Evolutionary conservation across 2,113 vertebrate species (phyloP), one percentile per base, ranked within the genome.

Genomic region (Salvelinus fontinalis): DNA sequence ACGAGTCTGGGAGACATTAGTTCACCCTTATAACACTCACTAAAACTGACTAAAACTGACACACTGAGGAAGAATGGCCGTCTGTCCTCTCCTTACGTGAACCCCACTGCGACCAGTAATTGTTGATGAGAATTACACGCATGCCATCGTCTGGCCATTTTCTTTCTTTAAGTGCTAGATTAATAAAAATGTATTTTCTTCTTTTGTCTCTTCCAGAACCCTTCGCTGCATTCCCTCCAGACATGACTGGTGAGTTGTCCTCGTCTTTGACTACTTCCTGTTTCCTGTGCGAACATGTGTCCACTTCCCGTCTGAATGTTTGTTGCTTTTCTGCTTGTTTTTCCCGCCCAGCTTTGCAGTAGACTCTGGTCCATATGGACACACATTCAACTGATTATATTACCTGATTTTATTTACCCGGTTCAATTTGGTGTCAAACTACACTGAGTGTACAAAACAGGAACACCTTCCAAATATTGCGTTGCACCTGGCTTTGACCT

Each of bases 171-270:
- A 3, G 2, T 44, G 9, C 0, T 44, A 3, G 14, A 18, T 18
- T 18, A 54, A 54, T 54, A 22, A n/a, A 62, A 62, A 24, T 22
- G 6, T 24, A 3, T 62, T 62, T 16, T 16, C 54, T 44, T 44
- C 0, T 44, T 44, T 54, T n/a, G 2, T 24, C n/a, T 62, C 62
- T 51, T 11, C 72, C 62, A 62, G 69, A 59, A 24, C 74, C 18
- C 65, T 75, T 67, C 5, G n/a, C 75, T 64, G 57, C 59, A n/a
- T 75, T 79, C 69, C 72, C 48, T 70, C n/a, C 73, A 18, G 27
- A 18, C 31, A 29, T 59, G 60, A 71, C 51, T 16, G 39, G 68
- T 66, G 27, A 57, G 73, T 54, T 64, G 57, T 51, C n/a, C 68
- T 34, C 18, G 9, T 24, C 67, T 14, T 22, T 62, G 16, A 62